These are phyloP conservation scores for Dinomys branickii DNA, from an alignment of 2,113 vertebrate genomes.

Conservation along the genomic window DNA sequence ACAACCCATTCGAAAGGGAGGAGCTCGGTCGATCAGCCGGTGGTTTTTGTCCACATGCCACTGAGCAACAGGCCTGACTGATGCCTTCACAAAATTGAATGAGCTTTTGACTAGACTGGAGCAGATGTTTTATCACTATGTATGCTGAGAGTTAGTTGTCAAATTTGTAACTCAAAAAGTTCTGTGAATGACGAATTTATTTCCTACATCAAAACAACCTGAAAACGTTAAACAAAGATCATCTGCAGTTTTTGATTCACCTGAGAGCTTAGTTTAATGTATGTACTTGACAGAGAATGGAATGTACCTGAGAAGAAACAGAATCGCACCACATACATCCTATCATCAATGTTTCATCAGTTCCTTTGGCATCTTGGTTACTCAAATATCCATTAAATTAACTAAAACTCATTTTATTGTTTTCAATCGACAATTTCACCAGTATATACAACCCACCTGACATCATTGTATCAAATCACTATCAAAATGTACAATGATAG, in stretches of 20 bases:
- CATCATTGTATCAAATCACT: constrained; percentile 11
- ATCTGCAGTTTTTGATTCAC: constrained; percentile 7
- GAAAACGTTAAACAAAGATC: constrained; percentile 58
- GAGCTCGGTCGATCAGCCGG: constrained; percentile 72
- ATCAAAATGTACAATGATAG: background rate
- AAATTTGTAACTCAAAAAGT: constrained; percentile 66
- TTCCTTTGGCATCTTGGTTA: background rate
- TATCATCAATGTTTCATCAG: background rate
- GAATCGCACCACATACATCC: background rate
- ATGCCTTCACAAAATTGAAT: constrained; percentile 60
- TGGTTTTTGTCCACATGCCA: constrained; percentile 75
- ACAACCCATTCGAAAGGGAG: constrained; percentile 77
- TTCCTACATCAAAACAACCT: constrained; percentile 50
- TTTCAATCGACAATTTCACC: background rate
- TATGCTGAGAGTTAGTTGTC: constrained; percentile 55
- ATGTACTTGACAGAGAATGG: background rate
- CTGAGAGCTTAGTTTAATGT: background rate
- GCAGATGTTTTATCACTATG: constrained; percentile 68
- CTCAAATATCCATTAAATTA: background rate
- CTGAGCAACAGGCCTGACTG: constrained; percentile 67
- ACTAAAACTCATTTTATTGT: background rate
- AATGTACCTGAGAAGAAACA: background rate
- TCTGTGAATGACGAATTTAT: constrained; percentile 50
- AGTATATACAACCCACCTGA: background rate
- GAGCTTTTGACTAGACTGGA: constrained; percentile 53